Conservation (phyloP, 2,888 invertebrate genomes). For the Xiphydria camelus region DNA sequence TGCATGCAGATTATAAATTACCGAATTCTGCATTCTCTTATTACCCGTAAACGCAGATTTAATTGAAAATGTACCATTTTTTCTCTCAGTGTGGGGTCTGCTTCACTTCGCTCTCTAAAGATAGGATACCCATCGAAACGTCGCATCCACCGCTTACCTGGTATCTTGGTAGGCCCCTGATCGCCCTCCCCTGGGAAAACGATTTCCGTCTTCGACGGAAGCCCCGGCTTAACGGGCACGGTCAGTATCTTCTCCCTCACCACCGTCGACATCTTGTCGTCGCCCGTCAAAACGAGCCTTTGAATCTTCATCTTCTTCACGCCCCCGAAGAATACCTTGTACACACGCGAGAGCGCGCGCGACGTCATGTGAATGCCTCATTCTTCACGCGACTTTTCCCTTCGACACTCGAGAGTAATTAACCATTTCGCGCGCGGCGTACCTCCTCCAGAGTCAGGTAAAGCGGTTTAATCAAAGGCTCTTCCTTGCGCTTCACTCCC, state of each 20-base stretch:
- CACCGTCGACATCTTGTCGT: constrained; percentile 66
- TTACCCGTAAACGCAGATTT: too few relatives aligned
- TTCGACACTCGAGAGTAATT: background rate
- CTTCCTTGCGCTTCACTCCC: constrained; percentile 68
- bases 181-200: constrained; percentile 80
- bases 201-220: constrained; percentile 72
- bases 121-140: too few relatives aligned
- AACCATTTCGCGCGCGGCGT: too few relatives aligned
- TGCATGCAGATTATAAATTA: too few relatives aligned
- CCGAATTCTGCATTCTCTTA: too few relatives aligned
- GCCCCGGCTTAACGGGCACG: constrained; percentile 75
- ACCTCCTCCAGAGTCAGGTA: constrained; percentile 67
- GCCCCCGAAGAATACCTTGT: constrained; percentile 70
- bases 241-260: constrained; percentile 74
- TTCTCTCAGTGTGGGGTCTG: too few relatives aligned
- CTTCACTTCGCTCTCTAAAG: too few relatives aligned
- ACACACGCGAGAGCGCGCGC: constrained; percentile 11
- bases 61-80: too few relatives aligned
- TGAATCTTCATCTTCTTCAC: constrained; percentile 84
- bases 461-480: constrained; percentile 63
- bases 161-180: constrained; percentile 72
- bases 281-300: constrained; percentile 69
- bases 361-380: constrained; percentile 3
- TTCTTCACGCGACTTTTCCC: background rate
- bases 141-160: constrained; percentile 60